Conservation (phyloP, 2,113 vertebrate species). For the Pygoscelis adeliae region DNA sequence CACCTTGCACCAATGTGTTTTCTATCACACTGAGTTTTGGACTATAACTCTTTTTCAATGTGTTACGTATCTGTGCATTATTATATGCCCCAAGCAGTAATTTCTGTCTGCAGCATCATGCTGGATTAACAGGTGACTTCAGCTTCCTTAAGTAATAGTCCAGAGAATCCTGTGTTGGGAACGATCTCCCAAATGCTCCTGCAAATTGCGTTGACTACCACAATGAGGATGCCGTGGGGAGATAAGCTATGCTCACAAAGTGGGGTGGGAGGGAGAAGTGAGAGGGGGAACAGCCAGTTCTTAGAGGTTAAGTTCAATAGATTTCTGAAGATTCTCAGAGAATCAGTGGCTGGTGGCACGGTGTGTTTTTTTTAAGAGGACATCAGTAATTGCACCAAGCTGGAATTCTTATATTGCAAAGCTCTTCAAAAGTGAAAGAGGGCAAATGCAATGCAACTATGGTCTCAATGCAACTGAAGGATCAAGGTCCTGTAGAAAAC, state of each 20-base stretch:
- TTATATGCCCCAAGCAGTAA: not conserved
- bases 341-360: not conserved
- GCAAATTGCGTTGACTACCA: not conserved
- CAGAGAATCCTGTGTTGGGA: not conserved
- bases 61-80: not conserved
- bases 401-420: accelerated
- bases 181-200: not conserved
- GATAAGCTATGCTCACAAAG: not conserved
- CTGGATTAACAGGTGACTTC: not conserved
- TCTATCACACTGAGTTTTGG: not conserved
- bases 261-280: not conserved
- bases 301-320: not conserved
- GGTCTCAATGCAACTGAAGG: not conserved
- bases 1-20: not conserved
- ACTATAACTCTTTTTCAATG: not conserved
- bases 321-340: not conserved
- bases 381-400: not conserved
- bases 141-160: not conserved
- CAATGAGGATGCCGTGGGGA: not conserved
- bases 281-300: not conserved
- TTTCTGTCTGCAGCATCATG: not conserved
- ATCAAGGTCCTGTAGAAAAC: not conserved
- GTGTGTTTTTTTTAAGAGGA: not conserved
- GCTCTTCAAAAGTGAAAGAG: not conserved
- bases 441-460: not conserved